These are phyloP conservation scores for Spodoptera picta DNA, from an alignment of 2,888 invertebrate genomes.

Conservation along the genomic window DNA sequence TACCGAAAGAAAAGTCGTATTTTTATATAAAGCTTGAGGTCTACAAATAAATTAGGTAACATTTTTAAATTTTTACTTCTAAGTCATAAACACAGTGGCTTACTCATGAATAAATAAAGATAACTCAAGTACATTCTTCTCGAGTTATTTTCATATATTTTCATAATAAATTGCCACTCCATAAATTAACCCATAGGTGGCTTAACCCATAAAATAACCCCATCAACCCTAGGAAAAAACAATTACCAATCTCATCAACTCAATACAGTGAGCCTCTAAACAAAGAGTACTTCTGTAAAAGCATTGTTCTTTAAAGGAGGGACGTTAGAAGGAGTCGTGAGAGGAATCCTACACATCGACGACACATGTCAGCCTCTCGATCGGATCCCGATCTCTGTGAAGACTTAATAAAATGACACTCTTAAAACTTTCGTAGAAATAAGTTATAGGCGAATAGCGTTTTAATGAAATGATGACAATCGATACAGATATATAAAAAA, in stretches of 20 bases:
- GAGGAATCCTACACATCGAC: slow-evolving; percentile 70
- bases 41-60: no score
- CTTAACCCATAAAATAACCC: no score
- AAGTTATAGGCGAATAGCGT: slow-evolving; percentile 32
- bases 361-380: slow-evolving; percentile 76
- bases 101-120: no score
- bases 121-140: no score
- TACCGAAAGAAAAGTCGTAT: no score
- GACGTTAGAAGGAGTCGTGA: slow-evolving; percentile 61
- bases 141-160: no score
- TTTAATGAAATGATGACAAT: no score
- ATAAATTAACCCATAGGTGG: not conserved
- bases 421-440: slow-evolving; percentile 55
- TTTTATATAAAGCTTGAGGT: no score
- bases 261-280: slow-evolving; percentile 38
- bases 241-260: slow-evolving; percentile 23
- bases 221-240: slow-evolving; percentile 1
- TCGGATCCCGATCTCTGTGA: slow-evolving; percentile 74
- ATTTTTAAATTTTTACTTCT: no score
- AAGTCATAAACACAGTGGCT: no score
- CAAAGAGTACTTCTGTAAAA: slow-evolving; percentile 37
- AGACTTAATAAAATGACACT: slow-evolving; percentile 84
- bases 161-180: not conserved
- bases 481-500: no score
- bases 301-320: slow-evolving; percentile 62